Evolutionary conservation across 2,797 vertebrate genomes (phyloP).

Genomic region (Macrochelys suwanniensis): DNA sequence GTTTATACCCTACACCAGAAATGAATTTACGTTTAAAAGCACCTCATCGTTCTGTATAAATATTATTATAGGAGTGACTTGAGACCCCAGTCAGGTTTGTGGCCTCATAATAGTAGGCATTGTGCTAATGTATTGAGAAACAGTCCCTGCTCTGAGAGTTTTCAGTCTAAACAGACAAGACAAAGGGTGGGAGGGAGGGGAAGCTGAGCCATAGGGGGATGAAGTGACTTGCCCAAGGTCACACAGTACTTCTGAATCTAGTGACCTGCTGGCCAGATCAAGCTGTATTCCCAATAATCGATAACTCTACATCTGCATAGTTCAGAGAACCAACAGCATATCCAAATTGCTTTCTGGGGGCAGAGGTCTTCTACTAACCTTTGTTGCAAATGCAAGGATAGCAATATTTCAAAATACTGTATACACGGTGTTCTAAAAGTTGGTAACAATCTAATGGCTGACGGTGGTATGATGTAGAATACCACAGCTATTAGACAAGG

Average conservation of each 20-base stretch:
- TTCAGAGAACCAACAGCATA: neutral
- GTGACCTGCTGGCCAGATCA: neutral
- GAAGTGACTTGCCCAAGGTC: neutral
- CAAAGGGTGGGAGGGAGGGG: neutral
- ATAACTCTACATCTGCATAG: fast-evolving
- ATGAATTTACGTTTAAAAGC: neutral
- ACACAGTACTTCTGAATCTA: neutral
- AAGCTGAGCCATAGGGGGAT: neutral
- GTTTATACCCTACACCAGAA: neutral
- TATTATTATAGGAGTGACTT: neutral
- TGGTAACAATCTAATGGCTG: neutral
- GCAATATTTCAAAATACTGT: neutral
- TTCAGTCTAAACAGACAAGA: neutral
- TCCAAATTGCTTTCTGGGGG: neutral
- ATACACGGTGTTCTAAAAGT: neutral
- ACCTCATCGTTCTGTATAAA: neutral
- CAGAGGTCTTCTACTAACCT: neutral
- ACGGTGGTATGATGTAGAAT: neutral
- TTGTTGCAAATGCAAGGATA: neutral
- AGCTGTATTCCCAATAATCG: neutral
- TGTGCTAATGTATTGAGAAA: neutral
- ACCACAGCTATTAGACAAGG: neutral
- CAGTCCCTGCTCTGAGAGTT: neutral
- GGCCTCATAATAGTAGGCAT: too few species aligned
- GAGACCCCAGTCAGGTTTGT: neutral